These are phyloP conservation scores for Ovis aries DNA, from an alignment of 2,113 vertebrate species.

Conservation along the genomic window DNA sequence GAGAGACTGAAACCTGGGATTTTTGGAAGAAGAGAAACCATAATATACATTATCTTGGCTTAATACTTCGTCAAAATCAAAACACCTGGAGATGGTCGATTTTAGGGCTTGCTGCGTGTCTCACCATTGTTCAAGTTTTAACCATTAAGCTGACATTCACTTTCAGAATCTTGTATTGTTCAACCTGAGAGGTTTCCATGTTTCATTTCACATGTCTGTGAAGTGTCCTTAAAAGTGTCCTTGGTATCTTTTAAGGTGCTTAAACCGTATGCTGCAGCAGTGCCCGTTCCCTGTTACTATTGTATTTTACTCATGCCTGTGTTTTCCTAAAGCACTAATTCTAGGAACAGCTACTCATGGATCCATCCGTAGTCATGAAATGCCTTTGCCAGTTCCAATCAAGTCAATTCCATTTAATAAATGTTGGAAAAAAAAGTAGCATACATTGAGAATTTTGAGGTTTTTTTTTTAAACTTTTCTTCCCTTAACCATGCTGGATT, in stretches of 20 bases:
- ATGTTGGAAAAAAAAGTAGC: background rate
- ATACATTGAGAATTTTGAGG: background rate
- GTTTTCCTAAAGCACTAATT: background rate
- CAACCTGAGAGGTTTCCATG: background rate
- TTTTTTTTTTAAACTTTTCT: background rate
- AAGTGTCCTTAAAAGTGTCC: background rate
- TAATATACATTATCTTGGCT: background rate
- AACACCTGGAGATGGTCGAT: background rate
- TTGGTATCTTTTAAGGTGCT: constrained; percentile 40
- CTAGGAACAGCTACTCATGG: background rate
- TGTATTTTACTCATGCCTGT: background rate
- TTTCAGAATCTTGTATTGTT: background rate
- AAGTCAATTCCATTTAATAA: constrained; percentile 57
- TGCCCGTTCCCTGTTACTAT: background rate
- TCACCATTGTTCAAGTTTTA: background rate
- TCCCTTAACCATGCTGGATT: background rate
- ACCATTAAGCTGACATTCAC: background rate
- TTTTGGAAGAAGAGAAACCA: background rate
- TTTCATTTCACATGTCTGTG: background rate
- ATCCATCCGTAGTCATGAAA: background rate
- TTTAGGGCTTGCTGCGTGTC: background rate
- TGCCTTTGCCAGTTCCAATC: background rate
- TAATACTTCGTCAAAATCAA: background rate
- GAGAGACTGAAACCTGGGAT: background rate
- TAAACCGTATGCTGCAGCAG: background rate